A percentile compares a stretch with the other conserved stretches of the same genome.
phyloP scores from a whole-genome alignment of 2,888 invertebrate species.

The Erynnis tages region DNA sequence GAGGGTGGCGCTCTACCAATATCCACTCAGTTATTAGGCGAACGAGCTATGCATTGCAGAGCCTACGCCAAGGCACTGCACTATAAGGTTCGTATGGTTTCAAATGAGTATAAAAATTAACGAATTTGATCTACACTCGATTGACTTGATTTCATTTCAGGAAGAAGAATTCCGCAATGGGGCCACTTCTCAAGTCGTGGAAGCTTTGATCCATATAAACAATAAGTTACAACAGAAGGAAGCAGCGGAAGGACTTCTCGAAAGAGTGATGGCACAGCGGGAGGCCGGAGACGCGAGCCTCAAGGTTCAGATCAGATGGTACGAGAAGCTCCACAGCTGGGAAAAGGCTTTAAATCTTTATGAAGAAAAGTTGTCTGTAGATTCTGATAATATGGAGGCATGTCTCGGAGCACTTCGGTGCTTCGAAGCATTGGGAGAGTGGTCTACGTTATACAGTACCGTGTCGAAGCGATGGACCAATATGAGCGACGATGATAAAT shows the following conservation, averaged over 20 bases:
- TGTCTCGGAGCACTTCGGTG: conserved; percentile 96
- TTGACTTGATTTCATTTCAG: too few relatives aligned
- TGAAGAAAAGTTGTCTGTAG: conserved; percentile 85
- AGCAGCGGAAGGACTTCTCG: conserved; percentile 96
- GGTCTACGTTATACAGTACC: conserved; percentile 92
- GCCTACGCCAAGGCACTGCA: conserved; percentile 85
- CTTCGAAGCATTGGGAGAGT: conserved; percentile 97
- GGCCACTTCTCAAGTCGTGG: conserved; percentile 92
- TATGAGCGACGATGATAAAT: conserved; percentile 80
- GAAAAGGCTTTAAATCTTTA: conserved; percentile 96
- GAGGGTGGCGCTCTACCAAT: conserved; percentile 97
- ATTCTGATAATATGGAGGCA: conserved; percentile 87
- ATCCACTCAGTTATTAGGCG: conserved; percentile 92
- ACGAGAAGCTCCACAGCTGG: conserved; percentile 99
- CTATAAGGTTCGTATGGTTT: conserved; percentile 69
- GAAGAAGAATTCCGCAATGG: conserved; percentile 96
- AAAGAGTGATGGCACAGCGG: conserved; percentile 92
- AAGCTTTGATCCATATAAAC: conserved; percentile 97
- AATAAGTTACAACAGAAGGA: conserved; percentile 99
- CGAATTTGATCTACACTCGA: too few relatives aligned
- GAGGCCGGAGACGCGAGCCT: conserved; percentile 83
- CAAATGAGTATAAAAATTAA: background rate
- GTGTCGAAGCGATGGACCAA: conserved; percentile 90
- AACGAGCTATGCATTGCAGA: conserved; percentile 96
- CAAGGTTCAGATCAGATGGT: conserved; percentile 92